Base-by-base conservation (phyloP, 1,140 invertebrate genomes). In the Drosophila navojoa region DNA sequence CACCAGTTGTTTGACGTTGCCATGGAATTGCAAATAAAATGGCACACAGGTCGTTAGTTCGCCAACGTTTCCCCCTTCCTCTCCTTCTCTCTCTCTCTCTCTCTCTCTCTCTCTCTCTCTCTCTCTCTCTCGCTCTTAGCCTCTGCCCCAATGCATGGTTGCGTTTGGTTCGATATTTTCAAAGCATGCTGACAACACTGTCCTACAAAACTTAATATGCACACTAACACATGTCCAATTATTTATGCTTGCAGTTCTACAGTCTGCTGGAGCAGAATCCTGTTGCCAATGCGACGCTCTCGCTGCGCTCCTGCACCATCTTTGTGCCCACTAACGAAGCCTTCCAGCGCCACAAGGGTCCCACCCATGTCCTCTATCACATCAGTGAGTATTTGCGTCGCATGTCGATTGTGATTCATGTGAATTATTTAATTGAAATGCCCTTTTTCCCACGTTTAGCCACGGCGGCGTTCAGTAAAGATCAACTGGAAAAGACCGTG, bases 301-400 rank as follows among this genome's bases (percentile, higher is more conserved):
- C 94, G 76, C 94, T 94, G 81, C 93, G 95, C 66, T 94, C 94
- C 79, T 94, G 96, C 79, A 96, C 96, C 5, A 93, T 97, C 63
- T 97, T 97, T 82, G 96, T 96, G 50, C 96, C 96, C 7, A 96
- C 95, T 32, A 96, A 97, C 92, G 93, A 94, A 75, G 96, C 96
- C 32, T 97, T 96, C 92, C 95, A 96, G 91, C 94, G 94, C 47
- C 94, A 94, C 82, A 93, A 92, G 52, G 93, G 93, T 9, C 58
- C 67, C 50, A 93, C 93, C 38, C 91, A 96, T 60, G 95, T 96
- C n/a, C 93, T 96, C 29, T 97, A 97, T 86, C 96, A 97, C 81
- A 96, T 97, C 91, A 94, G 96, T 97, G 93, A 96, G 96, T 95
- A 40, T 54, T 53, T n/a, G 52, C 1, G 1, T 11, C 42, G 13